These are phyloP conservation scores for Scaeva pyrastri DNA, from an alignment of 2,888 invertebrate species.

Conservation along the genomic window DNA sequence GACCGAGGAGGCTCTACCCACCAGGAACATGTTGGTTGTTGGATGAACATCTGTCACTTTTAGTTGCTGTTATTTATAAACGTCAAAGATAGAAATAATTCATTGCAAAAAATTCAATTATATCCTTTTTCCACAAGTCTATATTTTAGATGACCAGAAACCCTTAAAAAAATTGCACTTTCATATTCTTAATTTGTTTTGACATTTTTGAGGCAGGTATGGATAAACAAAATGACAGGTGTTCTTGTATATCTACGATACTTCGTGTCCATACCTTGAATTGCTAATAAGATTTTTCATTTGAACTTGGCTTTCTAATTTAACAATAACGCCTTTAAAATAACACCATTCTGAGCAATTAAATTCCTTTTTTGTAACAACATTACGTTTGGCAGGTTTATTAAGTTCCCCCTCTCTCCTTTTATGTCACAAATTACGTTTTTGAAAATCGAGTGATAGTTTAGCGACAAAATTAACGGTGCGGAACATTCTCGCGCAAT, in stretches of 20 bases:
- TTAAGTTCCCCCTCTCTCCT: conserved; percentile 37
- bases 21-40: background rate
- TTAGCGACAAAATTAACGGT: conserved; percentile 71
- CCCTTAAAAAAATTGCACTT: conserved; percentile 12
- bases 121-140: background rate
- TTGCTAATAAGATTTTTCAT: background rate
- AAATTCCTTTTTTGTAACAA: conserved; percentile 53
- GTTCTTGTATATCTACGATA: conserved; percentile 1
- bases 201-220: conserved; percentile 16
- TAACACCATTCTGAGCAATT: conserved; percentile 58
- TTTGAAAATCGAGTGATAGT: conserved; percentile 70
- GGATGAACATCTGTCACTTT: conserved; percentile 47
- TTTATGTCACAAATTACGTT: conserved; percentile 15
- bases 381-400: conserved; percentile 52
- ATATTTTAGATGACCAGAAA: background rate
- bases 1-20: background rate
- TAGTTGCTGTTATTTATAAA: background rate
- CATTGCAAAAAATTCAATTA: background rate
- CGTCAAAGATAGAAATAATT: background rate
- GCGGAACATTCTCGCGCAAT: conserved; percentile 56
- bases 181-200: conserved; percentile 29
- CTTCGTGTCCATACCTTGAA: background rate
- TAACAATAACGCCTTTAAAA: conserved; percentile 34
- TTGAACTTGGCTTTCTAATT: conserved; percentile 48
- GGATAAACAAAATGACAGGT: conserved; percentile 47